Base-by-base conservation (phyloP, 1,140 invertebrate genomes). In the Rhyacophila brunnea region DNA sequence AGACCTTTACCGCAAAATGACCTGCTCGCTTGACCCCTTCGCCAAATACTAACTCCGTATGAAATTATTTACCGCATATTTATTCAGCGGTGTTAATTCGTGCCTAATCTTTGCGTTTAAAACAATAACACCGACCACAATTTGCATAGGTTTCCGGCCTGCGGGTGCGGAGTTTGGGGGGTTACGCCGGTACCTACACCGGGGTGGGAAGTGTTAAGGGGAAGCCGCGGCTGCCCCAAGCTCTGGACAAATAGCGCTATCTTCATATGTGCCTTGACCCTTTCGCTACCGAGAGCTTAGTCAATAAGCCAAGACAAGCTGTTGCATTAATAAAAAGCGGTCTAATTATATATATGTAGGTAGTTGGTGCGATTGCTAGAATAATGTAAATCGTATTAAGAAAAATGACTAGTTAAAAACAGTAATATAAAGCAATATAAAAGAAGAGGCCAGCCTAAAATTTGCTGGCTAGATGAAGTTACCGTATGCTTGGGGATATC, bases 11-110 rank as follows among this genome's bases (percentile, higher is more conserved):
- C 44, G 43, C 54, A 46, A 52, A 52, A 40, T 23, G 54, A 35
- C 54, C 54, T 13, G 17, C 1, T 4, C 35, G 35, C 45, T 14
- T 20, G 20, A 18, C 55, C 36, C 15, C 28, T 11, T 34, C 18
- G 17, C 54, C 60, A 62, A 58, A 62, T 62, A 62, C 57, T 62
- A 62, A 56, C 44, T 48, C 54, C 40, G 45, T 19, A 17, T 32
- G 56, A 48, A 59, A 64, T 64, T 60, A 64, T 64, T 64, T 64
- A 57, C 62, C 62, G 44, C 56, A 58, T 56, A 64, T 64, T 60
- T 55, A 60, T 60, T 55, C 58, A 52, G 59, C 59, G 62, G 63
- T 58, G 63, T 65, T 65, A 65, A 65, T 65, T 65, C 63, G 63
- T 65, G 63, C 63, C 63, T 65, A 65, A 65, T 65, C 63, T 64